Conservation (phyloP, 2,113 vertebrate genomes). For the Phylloscopus trochiloides region DNA sequence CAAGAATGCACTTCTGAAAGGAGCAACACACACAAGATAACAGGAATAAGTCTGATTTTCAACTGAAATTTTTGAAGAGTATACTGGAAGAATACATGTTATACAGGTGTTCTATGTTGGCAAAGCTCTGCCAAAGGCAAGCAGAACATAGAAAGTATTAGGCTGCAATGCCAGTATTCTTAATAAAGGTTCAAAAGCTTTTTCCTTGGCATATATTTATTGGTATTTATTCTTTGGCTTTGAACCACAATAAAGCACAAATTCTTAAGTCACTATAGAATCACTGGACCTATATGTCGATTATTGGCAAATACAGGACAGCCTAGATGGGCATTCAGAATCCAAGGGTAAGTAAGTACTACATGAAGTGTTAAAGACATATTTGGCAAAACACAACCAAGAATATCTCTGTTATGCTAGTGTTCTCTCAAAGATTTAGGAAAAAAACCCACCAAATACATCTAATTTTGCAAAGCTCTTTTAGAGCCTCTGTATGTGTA, state of each 20-base stretch:
- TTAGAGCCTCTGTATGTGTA: not conserved
- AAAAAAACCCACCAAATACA: not conserved
- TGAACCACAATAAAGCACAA: not conserved
- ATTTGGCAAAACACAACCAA: not conserved
- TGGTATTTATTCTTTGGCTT: not conserved
- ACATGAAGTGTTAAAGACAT: not conserved
- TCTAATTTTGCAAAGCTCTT: not conserved
- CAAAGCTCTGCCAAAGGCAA: not conserved
- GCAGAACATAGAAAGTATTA: not conserved
- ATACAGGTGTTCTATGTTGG: accelerated
- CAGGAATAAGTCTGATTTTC: not conserved
- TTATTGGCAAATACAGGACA: not conserved
- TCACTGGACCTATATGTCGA: accelerated
- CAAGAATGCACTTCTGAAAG: not conserved
- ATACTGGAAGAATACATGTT: not conserved
- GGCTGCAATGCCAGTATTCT: not conserved
- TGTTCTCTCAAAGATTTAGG: not conserved
- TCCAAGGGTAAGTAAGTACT: not conserved
- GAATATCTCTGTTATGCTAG: not conserved
- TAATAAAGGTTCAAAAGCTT: not conserved
- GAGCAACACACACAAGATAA: not conserved
- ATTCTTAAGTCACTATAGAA: not conserved
- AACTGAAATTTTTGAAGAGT: not conserved
- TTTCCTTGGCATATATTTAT: not conserved
- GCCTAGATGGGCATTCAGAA: not conserved